Conservation (phyloP, 2,888 invertebrate species). For the Xestoiulus laeticollis region DNA sequence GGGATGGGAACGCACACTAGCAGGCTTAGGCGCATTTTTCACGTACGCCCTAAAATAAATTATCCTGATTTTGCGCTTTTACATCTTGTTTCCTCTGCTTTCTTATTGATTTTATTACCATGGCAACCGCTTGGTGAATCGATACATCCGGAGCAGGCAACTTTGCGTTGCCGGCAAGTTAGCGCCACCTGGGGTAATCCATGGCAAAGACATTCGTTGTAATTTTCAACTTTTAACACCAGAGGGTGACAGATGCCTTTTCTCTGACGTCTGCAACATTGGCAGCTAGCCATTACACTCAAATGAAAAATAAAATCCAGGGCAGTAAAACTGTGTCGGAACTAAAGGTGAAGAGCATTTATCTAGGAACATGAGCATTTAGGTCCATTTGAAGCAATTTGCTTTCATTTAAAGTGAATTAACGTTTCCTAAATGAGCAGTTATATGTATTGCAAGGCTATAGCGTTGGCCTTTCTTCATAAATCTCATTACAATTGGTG, state of each 20-base stretch:
- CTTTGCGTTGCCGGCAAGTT: neutral
- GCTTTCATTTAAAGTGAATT: too few species aligned
- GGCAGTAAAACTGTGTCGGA: neutral
- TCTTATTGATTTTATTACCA: slow-evolving; percentile 18
- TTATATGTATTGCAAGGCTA: too few species aligned
- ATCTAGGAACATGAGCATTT: neutral
- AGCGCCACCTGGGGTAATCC: neutral
- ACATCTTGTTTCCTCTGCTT: neutral
- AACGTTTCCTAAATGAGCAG: too few species aligned
- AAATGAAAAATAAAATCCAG: neutral
- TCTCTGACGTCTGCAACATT: neutral
- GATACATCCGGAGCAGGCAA: neutral
- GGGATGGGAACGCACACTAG: neutral
- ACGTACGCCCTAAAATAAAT: neutral
- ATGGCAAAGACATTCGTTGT: neutral
- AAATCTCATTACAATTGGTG: too few species aligned
- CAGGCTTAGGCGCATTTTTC: slow-evolving; percentile 11
- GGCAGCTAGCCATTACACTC: neutral
- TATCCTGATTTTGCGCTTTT: slow-evolving; percentile 27
- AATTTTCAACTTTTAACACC: neutral
- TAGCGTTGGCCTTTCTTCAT: too few species aligned
- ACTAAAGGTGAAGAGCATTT: neutral
- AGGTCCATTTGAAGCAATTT: neutral
- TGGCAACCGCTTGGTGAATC: neutral
- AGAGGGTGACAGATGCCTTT: neutral